Evolutionary conservation across 2,888 invertebrate species (phyloP).

Genomic region (Synanthedon formicaeformis): DNA sequence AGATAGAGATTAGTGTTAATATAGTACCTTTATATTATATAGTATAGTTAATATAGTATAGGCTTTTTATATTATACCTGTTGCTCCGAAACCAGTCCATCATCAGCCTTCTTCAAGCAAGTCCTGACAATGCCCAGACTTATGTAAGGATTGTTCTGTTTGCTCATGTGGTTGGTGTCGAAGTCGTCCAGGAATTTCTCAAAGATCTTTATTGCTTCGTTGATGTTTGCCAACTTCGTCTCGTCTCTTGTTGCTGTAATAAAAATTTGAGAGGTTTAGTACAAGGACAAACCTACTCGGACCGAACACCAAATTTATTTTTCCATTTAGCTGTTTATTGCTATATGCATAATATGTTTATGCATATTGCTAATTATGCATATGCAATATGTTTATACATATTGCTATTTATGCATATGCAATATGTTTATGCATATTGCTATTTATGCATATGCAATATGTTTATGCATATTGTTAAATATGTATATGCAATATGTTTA

Average conservation of each 20-base stretch:
- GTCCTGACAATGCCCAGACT: constrained; percentile 70
- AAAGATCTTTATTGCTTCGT: constrained; percentile 77
- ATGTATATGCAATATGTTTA: no score
- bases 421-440: no score
- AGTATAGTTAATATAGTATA: no score
- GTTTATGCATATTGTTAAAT: no score
- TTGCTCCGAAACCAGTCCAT: constrained; percentile 51
- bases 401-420: no score
- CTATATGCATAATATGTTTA: no score
- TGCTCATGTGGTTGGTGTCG: constrained; percentile 74
- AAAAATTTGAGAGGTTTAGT: not conserved
- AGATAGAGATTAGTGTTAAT: no score
- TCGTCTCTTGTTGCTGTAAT: constrained; percentile 78
- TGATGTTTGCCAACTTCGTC: constrained; percentile 79
- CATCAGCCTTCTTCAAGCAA: constrained; percentile 64
- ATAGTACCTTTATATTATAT: no score
- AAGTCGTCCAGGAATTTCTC: constrained; percentile 82
- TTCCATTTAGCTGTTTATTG: no score
- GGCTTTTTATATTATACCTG: constrained; percentile 24
- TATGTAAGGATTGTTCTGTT: constrained; percentile 78
- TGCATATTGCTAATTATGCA: no score
- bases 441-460: no score
- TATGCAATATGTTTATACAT: no score
- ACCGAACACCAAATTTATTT: not conserved
- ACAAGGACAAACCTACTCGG: not conserved